Evolutionary conservation across 1,140 invertebrate genomes (phyloP).

Genomic region (Heliconius congener): DNA sequence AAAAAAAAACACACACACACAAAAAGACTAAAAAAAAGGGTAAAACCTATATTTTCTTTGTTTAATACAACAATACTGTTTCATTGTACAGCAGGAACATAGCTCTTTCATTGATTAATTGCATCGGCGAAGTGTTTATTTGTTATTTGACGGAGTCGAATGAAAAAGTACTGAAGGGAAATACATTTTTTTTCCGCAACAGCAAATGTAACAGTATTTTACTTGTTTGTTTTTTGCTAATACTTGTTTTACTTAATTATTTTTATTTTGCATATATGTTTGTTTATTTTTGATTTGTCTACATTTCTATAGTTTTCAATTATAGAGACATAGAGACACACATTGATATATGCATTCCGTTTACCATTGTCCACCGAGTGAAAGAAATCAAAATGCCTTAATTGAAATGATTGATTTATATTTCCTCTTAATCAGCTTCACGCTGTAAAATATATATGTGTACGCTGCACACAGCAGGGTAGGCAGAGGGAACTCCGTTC

Average conservation of each 20-base stretch:
- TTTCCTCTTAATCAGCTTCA: too few relatives aligned
- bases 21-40: conserved; percentile 5
- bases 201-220: background rate
- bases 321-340: too few relatives aligned
- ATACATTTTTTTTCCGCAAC: conserved; percentile 29
- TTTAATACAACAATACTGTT: conserved; percentile 29
- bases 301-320: too few relatives aligned
- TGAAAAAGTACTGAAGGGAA: conserved; percentile 41
- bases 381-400: too few relatives aligned
- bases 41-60: conserved; percentile 23
- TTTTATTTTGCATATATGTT: background rate
- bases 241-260: conserved; percentile 2
- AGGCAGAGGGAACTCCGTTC: too few relatives aligned
- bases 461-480: too few relatives aligned
- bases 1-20: background rate
- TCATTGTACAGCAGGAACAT: conserved; percentile 31
- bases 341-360: too few relatives aligned
- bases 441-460: too few relatives aligned
- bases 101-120: conserved; percentile 53
- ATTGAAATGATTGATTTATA: too few relatives aligned
- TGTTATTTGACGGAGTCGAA: conserved; percentile 44
- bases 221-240: background rate
- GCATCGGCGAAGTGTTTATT: conserved; percentile 49
- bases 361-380: too few relatives aligned
- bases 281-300: background rate